Evolutionary conservation across 2,113 vertebrate genomes (phyloP).

Genomic region (Thunnus maccoyii): DNA sequence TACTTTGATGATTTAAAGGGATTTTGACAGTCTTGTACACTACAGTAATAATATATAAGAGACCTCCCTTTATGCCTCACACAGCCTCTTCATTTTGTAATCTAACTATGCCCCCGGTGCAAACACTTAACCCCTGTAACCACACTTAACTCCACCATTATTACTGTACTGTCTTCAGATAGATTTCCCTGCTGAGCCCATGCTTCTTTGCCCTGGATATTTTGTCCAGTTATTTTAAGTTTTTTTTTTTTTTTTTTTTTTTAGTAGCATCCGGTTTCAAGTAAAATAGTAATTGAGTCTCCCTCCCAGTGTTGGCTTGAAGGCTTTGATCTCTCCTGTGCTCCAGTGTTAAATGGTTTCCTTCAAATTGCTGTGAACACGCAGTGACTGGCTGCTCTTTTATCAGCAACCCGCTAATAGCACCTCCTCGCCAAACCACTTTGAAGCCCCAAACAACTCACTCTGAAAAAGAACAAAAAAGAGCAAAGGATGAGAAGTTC

Average conservation of each 20-base stretch:
- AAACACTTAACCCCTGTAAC: slow-evolving; percentile 72
- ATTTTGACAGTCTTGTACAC: slow-evolving; percentile 25
- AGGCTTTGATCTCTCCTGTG: slow-evolving; percentile 77
- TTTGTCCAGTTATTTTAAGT: slow-evolving; percentile 56
- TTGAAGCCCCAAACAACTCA: slow-evolving; percentile 65
- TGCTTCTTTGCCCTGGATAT: slow-evolving; percentile 39
- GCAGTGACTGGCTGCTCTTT: slow-evolving; percentile 68
- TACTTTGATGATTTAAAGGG: slow-evolving; percentile 48
- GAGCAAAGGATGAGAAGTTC: slow-evolving; percentile 15
- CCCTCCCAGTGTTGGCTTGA: slow-evolving; percentile 38
- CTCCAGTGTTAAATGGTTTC: slow-evolving; percentile 73
- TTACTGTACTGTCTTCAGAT: slow-evolving; percentile 46
- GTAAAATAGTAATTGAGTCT: slow-evolving; percentile 76
- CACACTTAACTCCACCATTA: slow-evolving; percentile 57
- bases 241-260: slow-evolving; percentile 28
- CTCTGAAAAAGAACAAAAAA: slow-evolving; percentile 40
- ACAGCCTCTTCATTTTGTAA: slow-evolving; percentile 64
- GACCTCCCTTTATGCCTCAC: slow-evolving; percentile 49
- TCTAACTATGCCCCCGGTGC: slow-evolving; percentile 60
- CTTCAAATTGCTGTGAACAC: slow-evolving; percentile 67
- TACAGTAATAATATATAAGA: slow-evolving; percentile 54
- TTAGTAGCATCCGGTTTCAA: slow-evolving; percentile 61
- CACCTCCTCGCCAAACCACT: slow-evolving; percentile 53
- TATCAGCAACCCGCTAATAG: slow-evolving; percentile 68
- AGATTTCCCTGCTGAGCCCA: slow-evolving; percentile 15